Conservation (phyloP, 2,888 invertebrate genomes). For the Peribatodes rhomboidaria region DNA sequence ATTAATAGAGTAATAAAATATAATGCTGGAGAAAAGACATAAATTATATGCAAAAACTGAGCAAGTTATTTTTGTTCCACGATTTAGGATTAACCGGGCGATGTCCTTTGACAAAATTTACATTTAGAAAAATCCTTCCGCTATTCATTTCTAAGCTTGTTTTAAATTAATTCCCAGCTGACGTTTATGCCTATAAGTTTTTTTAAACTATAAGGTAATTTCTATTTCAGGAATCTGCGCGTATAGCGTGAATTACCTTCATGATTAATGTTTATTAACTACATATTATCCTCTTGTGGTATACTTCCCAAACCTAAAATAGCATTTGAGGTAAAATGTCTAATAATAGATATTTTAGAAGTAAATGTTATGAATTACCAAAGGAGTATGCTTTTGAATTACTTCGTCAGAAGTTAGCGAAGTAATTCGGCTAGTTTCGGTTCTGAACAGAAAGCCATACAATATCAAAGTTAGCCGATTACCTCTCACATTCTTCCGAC, state of each 20-base stretch:
- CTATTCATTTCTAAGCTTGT: too few species aligned
- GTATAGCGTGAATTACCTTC: background rate
- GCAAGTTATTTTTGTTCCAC: constrained; percentile 18
- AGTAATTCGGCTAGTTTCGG: background rate
- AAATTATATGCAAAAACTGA: constrained; percentile 27
- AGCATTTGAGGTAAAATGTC: constrained; percentile 1
- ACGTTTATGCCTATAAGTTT: too few species aligned
- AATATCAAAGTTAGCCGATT: too few species aligned
- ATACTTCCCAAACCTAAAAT: background rate
- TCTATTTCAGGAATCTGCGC: too few species aligned
- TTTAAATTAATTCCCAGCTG: too few species aligned
- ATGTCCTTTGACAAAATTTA: constrained; percentile 15
- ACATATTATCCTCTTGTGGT: background rate
- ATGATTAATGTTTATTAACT: background rate
- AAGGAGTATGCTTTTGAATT: too few species aligned
- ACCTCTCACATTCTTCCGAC: too few species aligned
- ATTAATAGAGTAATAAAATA: constrained; percentile 35
- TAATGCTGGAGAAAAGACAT: constrained; percentile 24
- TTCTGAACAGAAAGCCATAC: too few species aligned
- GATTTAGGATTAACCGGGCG: constrained; percentile 5
- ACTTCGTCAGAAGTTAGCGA: background rate
- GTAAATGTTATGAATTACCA: background rate
- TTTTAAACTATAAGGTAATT: too few species aligned
- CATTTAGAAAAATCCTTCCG: background rate
- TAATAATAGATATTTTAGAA: background rate